Evolutionary conservation across 2,888 invertebrate species (phyloP).

Genomic region (Graphium colonna): DNA sequence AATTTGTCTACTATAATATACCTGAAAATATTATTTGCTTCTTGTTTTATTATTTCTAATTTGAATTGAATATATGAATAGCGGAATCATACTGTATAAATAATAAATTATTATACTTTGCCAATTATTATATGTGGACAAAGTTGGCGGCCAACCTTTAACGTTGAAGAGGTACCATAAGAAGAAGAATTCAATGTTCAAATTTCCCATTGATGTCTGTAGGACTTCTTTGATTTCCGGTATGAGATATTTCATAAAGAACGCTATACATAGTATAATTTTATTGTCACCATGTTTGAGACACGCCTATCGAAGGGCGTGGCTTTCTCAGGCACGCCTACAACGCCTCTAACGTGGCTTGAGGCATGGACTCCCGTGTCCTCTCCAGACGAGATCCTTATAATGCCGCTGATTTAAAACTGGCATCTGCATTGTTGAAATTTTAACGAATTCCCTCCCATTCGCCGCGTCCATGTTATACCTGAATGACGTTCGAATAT

Average conservation of each 20-base stretch:
- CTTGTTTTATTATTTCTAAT: no score
- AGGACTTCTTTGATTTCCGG: no score
- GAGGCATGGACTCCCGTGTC: conserved; percentile 39
- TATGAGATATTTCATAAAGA: background rate
- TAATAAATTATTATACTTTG: conserved; percentile 4
- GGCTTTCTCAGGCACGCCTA: conserved; percentile 58
- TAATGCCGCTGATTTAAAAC: conserved; percentile 52
- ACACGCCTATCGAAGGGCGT: conserved; percentile 68
- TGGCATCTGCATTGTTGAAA: conserved; percentile 31
- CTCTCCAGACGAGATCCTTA: conserved; percentile 55
- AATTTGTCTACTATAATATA: no score
- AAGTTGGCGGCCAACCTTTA: no score
- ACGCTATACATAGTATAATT: conserved; percentile 27
- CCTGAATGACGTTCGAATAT: conserved; percentile 58
- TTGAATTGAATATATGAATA: no score
- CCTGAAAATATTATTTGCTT: no score
- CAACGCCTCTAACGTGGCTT: conserved; percentile 53
- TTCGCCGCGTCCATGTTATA: conserved; percentile 41
- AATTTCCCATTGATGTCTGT: conserved; percentile 23
- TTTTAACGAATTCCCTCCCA: conserved; percentile 34
- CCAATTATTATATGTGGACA: no score
- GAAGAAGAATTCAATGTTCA: no score
- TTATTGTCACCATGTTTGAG: conserved; percentile 26
- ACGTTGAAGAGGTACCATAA: no score
- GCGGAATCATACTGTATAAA: background rate